Conservation (phyloP, 2,888 invertebrate genomes). For the Globia sparganii region DNA sequence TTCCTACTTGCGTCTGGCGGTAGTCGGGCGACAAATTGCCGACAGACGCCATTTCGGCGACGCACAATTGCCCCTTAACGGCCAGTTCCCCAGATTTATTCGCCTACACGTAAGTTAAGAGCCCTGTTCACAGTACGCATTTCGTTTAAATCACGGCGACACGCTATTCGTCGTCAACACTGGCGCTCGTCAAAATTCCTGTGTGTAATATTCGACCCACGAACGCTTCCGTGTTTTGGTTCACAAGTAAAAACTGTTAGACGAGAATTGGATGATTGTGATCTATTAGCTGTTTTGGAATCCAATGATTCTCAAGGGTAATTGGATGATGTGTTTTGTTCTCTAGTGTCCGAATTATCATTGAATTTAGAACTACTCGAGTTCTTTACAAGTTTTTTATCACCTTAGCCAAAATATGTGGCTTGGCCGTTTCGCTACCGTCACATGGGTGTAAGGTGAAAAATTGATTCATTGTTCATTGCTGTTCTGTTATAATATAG, state of each 20-base stretch:
- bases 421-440: too few species aligned
- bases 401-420: too few species aligned
- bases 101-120: conserved; percentile 70
- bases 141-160: conserved; percentile 67
- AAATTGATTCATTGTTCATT: too few species aligned
- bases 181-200: conserved; percentile 63
- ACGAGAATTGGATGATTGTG: conserved; percentile 41
- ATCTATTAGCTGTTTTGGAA: conserved; percentile 34
- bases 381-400: conserved; percentile 8
- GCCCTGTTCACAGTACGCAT: conserved; percentile 65
- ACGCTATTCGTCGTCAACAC: conserved; percentile 61
- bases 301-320: conserved; percentile 26
- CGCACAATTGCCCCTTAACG: conserved; percentile 74
- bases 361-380: neutral
- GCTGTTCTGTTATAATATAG: too few species aligned
- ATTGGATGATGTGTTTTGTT: conserved; percentile 29
- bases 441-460: too few species aligned
- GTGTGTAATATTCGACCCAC: conserved; percentile 53
- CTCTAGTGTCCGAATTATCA: conserved; percentile 3
- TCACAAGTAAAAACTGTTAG: conserved; percentile 32
- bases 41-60: conserved; percentile 71
- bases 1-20: conserved; percentile 64
- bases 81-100: conserved; percentile 74
- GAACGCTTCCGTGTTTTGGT: conserved; percentile 62
- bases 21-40: conserved; percentile 70